Percentiles rank a stretch among this genome's conserved stretches.
Conservation (phyloP, 35 echinoderm and acorn worm genomes). For the Patiria miniata region DNA sequence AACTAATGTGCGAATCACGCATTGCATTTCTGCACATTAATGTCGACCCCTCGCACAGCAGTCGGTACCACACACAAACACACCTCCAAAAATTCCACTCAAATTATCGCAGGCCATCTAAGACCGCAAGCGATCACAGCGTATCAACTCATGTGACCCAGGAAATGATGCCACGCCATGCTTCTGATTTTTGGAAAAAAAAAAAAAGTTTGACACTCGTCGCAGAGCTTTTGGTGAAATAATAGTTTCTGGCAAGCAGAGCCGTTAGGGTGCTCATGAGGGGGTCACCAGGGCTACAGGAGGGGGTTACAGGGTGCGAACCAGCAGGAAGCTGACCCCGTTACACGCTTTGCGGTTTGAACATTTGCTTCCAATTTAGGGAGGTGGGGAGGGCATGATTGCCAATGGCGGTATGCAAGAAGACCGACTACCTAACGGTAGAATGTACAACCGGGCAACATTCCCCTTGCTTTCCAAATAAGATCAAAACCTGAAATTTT, state of each 20-base stretch:
- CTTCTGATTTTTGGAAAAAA: neutral
- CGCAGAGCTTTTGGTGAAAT: neutral
- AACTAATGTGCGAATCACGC: no score
- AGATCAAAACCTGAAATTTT: neutral
- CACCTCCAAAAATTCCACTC: no score
- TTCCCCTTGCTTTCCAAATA: neutral
- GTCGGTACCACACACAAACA: no score
- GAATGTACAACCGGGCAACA: neutral
- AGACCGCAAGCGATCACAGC: neutral
- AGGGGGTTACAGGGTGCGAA: neutral
- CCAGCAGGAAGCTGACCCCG: neutral
- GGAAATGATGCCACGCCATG: neutral
- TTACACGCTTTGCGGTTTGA: neutral
- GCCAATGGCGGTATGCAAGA: neutral
- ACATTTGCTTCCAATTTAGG: constrained; percentile 20
- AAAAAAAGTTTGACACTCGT: neutral
- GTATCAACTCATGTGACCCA: neutral
- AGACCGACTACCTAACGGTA: neutral
- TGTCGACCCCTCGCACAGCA: no score
- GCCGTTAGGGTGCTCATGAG: neutral
- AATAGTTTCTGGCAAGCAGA: neutral
- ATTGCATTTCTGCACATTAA: no score
- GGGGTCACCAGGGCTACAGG: neutral
- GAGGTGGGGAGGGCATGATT: neutral
- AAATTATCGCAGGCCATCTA: no score